These are phyloP conservation scores for Marcusenius ussheri DNA, from an alignment of 2,113 vertebrate genomes.

Conservation along the genomic window DNA sequence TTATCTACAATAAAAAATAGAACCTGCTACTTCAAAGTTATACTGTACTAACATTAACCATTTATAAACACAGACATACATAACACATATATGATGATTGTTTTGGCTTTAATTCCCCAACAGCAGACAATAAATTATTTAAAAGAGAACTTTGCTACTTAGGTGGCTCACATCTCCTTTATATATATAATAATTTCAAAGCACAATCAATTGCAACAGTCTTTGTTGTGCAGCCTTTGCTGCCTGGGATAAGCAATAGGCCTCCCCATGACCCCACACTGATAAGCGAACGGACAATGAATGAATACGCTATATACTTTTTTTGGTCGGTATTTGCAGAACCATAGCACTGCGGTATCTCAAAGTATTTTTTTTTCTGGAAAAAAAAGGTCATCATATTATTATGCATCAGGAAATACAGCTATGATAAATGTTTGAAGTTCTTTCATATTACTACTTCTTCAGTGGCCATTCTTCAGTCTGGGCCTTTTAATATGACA, in stretches of 20 bases:
- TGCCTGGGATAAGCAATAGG: neutral
- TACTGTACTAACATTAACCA: neutral
- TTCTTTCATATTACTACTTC: neutral
- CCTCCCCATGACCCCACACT: neutral
- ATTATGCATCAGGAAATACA: neutral
- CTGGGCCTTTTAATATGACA: neutral
- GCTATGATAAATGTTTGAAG: neutral
- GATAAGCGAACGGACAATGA: neutral
- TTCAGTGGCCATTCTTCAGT: neutral
- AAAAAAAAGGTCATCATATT: neutral
- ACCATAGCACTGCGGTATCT: neutral
- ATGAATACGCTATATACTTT: neutral
- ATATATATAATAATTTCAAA: neutral
- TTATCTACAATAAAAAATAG: neutral
- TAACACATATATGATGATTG: neutral
- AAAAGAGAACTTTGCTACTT: neutral
- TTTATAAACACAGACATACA: neutral
- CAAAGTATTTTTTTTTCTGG: neutral
- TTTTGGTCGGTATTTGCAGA: neutral
- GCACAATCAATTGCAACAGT: neutral
- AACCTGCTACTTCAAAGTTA: neutral
- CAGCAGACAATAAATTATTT: neutral
- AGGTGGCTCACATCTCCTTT: neutral
- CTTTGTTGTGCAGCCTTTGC: neutral
- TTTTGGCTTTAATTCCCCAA: too few species aligned